These are phyloP conservation scores for Herpailurus yagouaroundi DNA, from an alignment of 2,113 vertebrate genomes.

Conservation along the genomic window DNA sequence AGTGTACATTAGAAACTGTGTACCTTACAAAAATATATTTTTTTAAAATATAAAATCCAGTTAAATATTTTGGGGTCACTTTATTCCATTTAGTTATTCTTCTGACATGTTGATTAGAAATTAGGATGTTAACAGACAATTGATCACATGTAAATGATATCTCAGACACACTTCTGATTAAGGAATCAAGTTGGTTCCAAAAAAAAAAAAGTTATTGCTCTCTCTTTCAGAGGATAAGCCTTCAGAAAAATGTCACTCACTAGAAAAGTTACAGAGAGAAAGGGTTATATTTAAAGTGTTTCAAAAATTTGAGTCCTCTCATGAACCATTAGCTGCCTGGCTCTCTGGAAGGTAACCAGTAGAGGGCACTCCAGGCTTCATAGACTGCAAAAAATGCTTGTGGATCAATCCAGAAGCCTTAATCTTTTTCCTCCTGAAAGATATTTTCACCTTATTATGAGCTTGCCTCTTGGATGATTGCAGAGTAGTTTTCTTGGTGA, in stretches of 20 bases:
- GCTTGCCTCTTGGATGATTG: neutral
- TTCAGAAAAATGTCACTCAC: neutral
- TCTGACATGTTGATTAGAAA: neutral
- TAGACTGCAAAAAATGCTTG: neutral
- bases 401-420: neutral
- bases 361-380: constrained; percentile 62
- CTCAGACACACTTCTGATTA: neutral
- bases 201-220: neutral
- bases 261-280: neutral
- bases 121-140: neutral
- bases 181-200: neutral
- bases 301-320: neutral
- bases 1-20: neutral
- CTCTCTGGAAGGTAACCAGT: constrained; percentile 23
- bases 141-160: constrained; percentile 4
- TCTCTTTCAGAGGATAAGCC: neutral
- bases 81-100: constrained; percentile 33
- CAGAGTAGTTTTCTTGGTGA: neutral
- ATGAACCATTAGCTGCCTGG: neutral
- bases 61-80: constrained; percentile 6
- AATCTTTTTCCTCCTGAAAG: neutral
- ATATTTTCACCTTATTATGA: neutral
- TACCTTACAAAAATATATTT: neutral
- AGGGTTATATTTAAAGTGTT: neutral
- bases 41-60: constrained; percentile 6